These are phyloP conservation scores for Coranthus polyacanthus DNA, from an alignment of 2,797 vertebrate genomes.

Conservation along the genomic window DNA sequence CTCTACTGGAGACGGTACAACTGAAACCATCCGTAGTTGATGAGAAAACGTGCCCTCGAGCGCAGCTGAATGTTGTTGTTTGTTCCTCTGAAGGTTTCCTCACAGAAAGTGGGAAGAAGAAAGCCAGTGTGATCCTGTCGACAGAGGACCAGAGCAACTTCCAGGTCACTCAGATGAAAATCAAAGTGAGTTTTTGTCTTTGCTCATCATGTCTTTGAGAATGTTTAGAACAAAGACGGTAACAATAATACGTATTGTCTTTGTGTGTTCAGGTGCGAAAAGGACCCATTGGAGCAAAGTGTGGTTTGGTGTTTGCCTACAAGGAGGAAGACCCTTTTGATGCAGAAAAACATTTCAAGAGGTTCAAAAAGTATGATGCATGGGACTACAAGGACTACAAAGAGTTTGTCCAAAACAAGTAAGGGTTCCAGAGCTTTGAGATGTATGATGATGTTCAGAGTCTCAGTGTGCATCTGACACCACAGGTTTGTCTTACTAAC, in stretches of 20 bases:
- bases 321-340: conserved; percentile 89
- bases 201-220: background rate
- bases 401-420: conserved; percentile 93
- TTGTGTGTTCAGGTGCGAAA: conserved; percentile 88
- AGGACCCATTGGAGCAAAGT: conserved; percentile 95
- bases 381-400: conserved; percentile 94
- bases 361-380: conserved; percentile 91
- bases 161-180: conserved; percentile 96
- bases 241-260: conserved; percentile 7
- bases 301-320: conserved; percentile 95
- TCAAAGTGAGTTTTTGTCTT: conserved; percentile 87
- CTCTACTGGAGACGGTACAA: conserved; percentile 92
- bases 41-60: too few species aligned
- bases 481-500: too few species aligned
- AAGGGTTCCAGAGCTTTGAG: conserved; percentile 27
- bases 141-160: conserved; percentile 93
- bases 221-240: background rate
- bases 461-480: too few species aligned
- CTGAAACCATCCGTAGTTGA: background rate
- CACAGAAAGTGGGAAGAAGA: conserved; percentile 93
- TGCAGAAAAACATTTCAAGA: conserved; percentile 94
- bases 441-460: too few species aligned
- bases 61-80: background rate
- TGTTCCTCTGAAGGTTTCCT: conserved; percentile 89
- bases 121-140: conserved; percentile 94